Conservation (phyloP, 2,113 vertebrate species). For the Ctenodactylus gundi region DNA sequence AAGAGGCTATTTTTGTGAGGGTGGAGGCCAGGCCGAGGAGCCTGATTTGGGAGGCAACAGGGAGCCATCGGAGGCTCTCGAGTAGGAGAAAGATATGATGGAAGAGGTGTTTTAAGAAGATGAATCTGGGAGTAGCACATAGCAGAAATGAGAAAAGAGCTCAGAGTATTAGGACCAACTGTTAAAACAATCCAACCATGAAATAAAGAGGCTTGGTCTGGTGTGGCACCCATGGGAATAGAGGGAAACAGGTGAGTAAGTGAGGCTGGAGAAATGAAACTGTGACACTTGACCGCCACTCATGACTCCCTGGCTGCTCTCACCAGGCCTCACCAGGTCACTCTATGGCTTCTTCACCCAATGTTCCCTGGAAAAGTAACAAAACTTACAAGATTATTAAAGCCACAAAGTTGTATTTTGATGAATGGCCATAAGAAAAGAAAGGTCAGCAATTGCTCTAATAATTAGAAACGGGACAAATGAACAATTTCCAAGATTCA, state of each 20-base stretch:
- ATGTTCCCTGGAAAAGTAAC: neutral
- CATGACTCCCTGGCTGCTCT: neutral
- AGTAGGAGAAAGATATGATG: neutral
- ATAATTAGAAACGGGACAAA: constrained; percentile 40
- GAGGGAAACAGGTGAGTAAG: neutral
- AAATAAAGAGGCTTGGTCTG: neutral
- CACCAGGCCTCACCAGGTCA: neutral
- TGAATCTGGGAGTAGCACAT: neutral
- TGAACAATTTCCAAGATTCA: neutral
- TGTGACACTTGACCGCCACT: neutral
- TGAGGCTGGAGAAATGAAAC: neutral
- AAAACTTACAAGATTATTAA: neutral
- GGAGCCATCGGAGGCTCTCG: neutral
- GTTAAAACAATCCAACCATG: constrained; percentile 6
- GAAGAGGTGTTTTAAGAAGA: constrained; percentile 44
- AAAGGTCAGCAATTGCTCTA: neutral
- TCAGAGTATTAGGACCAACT: constrained; percentile 26
- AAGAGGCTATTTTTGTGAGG: neutral
- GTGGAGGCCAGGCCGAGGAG: neutral
- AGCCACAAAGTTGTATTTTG: neutral
- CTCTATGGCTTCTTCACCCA: neutral
- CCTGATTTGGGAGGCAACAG: constrained; percentile 30
- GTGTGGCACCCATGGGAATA: neutral
- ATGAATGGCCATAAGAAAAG: neutral
- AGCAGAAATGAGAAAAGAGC: constrained; percentile 49